These are phyloP conservation scores for Helostoma temminkii DNA, from an alignment of 2,797 vertebrate species.

Conservation along the genomic window DNA sequence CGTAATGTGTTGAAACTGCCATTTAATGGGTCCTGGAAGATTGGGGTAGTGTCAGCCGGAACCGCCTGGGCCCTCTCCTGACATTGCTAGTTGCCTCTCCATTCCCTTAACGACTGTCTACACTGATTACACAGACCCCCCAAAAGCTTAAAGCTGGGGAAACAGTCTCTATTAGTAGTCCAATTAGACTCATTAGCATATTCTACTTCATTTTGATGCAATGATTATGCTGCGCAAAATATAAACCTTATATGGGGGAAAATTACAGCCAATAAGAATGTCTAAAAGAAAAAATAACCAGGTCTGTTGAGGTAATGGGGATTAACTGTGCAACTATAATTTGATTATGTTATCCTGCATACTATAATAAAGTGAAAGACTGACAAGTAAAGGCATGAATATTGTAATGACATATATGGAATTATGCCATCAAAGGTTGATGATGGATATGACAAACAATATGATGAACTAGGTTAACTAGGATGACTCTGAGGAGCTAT, in stretches of 20 bases:
- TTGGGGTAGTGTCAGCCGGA: slow-evolving; percentile 99
- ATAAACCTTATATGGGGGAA: slow-evolving; percentile 75
- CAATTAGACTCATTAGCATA: slow-evolving; percentile 99
- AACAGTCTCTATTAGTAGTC: slow-evolving; percentile 99
- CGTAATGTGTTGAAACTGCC: slow-evolving; percentile 99
- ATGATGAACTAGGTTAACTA: not conserved
- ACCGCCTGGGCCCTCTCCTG: slow-evolving; percentile 99
- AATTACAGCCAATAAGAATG: slow-evolving; percentile 63
- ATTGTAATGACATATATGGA: slow-evolving; percentile 5
- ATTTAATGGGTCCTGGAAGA: slow-evolving; percentile 99
- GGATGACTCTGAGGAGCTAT: not conserved
- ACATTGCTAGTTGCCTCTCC: slow-evolving; percentile 99
- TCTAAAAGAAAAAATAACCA: slow-evolving; percentile 29
- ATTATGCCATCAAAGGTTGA: slow-evolving; percentile 1
- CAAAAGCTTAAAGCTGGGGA: slow-evolving; percentile 98
- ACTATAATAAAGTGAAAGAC: slow-evolving; percentile 8
- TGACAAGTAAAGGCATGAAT: slow-evolving; percentile 24
- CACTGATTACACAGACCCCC: slow-evolving; percentile 99
- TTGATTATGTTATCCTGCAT: slow-evolving; percentile 8
- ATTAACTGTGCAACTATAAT: slow-evolving; percentile 17
- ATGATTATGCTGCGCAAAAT: slow-evolving; percentile 83
- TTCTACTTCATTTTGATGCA: slow-evolving; percentile 97
- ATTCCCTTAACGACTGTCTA: slow-evolving; percentile 99
- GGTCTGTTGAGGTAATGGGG: slow-evolving; percentile 15
- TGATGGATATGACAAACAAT: not conserved